Evolutionary conservation across 2,113 vertebrate species (phyloP), one percentile per base, ranked within the genome.

Genomic region (Phaethornis superciliosus): DNA sequence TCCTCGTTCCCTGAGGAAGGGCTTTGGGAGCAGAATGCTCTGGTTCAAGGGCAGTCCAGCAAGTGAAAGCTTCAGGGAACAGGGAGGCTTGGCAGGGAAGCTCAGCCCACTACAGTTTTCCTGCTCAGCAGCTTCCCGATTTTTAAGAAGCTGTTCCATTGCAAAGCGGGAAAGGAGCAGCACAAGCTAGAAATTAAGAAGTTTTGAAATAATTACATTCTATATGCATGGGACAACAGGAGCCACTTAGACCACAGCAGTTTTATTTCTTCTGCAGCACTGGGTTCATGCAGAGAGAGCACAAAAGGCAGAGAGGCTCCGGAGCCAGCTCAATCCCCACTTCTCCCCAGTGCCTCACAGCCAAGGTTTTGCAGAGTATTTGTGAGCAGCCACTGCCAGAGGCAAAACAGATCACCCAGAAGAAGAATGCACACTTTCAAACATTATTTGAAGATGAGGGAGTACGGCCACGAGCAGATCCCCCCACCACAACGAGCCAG

Each of bases 251-350:
- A 18, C 49, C 32, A 3, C 23, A 32, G 44, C 49, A 30, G n/a
- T 9, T 72, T n/a, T 3, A 1, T 3, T 6, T 4, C 28, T 22
- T 60, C 64, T 10, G 3, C 46, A 33, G 49, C 22, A 17, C 1
- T 0, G 0, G 46, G 44, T 19, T 37, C 84, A 15, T 4, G 11
- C 44, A 2, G 5, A 22, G 35, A 5, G 9, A 6, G 63, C 1
- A 7, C 71, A 33, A 33, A 10, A 33, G 52, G 13, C 18, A 28
- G 42, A 23, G 69, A 4, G 8, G 0, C 4, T 0, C 18, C 4
- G 44, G 27, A 37, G 59, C 7, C 37, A n/a, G 80, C 72, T 15
- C 14, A 7, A 33, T 13, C 59, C 81, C 6, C 7, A 2, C 15
- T n/a, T 5, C 22, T 7, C 3, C 2, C 15, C 42, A 1, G 7